Percentiles rank a stretch among this genome's conserved stretches.
These are phyloP conservation scores for Knipowitschia caucasica DNA, from an alignment of 2,797 vertebrate species.

Conservation along the genomic window DNA sequence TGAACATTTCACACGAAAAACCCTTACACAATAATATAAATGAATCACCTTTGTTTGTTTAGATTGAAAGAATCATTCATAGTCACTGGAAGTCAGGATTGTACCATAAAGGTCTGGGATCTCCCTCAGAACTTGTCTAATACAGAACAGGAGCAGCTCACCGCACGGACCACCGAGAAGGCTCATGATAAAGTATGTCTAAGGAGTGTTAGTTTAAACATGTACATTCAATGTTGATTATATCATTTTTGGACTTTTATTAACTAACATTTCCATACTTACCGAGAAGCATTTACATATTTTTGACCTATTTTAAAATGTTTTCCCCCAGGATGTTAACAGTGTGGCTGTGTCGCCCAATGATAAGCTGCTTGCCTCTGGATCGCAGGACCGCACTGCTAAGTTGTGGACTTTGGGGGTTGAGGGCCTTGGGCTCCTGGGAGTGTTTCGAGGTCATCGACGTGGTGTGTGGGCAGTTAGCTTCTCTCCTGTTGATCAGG, in stretches of 20 bases:
- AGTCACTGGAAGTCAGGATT: conserved; percentile 93
- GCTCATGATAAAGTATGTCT: conserved; percentile 82
- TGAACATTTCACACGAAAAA: too few relatives aligned
- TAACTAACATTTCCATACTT: too few relatives aligned
- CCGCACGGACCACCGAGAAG: conserved; percentile 79
- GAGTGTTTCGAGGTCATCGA: conserved; percentile 86
- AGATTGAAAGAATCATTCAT: conserved; percentile 86
- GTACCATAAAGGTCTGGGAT: conserved; percentile 91
- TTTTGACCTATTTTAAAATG: too few relatives aligned
- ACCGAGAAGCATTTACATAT: too few relatives aligned
- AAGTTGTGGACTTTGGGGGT: conserved; percentile 86
- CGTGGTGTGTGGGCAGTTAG: conserved; percentile 92
- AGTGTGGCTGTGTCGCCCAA: conserved; percentile 90
- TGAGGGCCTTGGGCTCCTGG: conserved; percentile 79
- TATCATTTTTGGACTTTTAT: too few relatives aligned
- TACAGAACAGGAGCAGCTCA: conserved; percentile 54
- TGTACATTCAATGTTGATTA: too few relatives aligned
- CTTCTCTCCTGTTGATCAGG: conserved; percentile 93
- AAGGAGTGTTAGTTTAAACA: background rate
- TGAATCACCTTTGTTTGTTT: conserved; percentile 7
- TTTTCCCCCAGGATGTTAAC: conserved; percentile 85
- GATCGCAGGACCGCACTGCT: conserved; percentile 91
- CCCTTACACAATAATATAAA: too few relatives aligned
- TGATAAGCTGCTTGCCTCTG: conserved; percentile 90
- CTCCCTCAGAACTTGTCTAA: conserved; percentile 71